Evolutionary conservation across 2,113 vertebrate species (phyloP), one percentile per base, ranked within the genome.

Genomic region (Forbesichthys papilliferus): DNA sequence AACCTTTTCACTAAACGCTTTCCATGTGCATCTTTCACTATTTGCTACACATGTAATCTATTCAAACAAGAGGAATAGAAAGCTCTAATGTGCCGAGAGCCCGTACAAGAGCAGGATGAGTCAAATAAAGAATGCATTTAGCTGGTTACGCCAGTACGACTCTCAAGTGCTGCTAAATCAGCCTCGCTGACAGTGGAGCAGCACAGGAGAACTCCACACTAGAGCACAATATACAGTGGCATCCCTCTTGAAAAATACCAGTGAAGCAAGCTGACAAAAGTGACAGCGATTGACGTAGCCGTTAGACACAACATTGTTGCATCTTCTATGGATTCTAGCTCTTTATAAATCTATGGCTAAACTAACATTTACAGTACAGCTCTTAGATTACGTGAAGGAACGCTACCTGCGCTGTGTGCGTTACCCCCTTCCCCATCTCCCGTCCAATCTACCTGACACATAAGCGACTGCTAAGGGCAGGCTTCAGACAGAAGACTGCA

Each of bases 111-210:
- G 47, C 13, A 61, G 64, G 61, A 82, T 66, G 61, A 71, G 80
- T 56, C 66, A 75, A 88, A 78, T 36, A 74, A 60, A 76, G 16
- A 55, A 58, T 51, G 52, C 13, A 33, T 71, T 82, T 60, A 12
- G 49, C 48, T 73, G 66, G 55, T 67, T 72, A 48, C 81, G 76
- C 76, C 61, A 60, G 59, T 27, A 2, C 42, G 27, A 42, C 72
- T 65, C 52, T 78, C 64, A 47, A 68, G 61, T 36, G 48, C 42
- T 14, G 42, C 46, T 49, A 6, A 58, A 67, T 68, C 47, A 59
- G 48, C 59, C 49, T 55, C 61, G 42, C 64, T 62, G 66, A 65
- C 1, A 60, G 60, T 8, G 59, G 56, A 60, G 62, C 11, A 64
- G 59, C 63, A 11, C n/a, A 53, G 52, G 33, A 20, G 59, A 48